Percentiles rank a stretch among this genome's conserved stretches.
These are phyloP conservation scores for Leptopilina syphax DNA, from an alignment of 2,888 invertebrate species.

Conservation along the genomic window DNA sequence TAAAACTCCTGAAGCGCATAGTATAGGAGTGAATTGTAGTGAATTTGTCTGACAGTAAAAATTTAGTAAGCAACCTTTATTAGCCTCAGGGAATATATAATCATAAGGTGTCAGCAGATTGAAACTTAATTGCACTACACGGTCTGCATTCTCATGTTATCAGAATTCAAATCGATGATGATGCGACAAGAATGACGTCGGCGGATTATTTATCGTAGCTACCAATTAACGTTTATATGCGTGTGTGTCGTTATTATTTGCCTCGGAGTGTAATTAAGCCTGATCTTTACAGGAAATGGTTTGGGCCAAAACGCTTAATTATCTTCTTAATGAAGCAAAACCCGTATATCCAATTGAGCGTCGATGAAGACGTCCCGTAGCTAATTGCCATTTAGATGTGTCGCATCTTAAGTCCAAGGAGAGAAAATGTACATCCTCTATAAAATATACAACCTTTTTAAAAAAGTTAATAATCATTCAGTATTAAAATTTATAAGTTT, in stretches of 20 bases:
- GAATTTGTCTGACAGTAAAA: background rate
- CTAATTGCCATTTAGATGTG: constrained; percentile 62
- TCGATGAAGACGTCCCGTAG: constrained; percentile 67
- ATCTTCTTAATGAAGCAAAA: constrained; percentile 42
- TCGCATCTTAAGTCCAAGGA: constrained; percentile 1
- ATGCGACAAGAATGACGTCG: constrained; percentile 40
- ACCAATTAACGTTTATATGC: constrained; percentile 42
- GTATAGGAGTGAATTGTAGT: background rate
- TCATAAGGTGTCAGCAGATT: constrained; percentile 45
- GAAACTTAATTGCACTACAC: constrained; percentile 43
- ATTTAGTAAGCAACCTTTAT: constrained; percentile 12
- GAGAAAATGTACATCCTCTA: background rate
- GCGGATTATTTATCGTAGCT: constrained; percentile 45
- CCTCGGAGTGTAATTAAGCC: constrained; percentile 43
- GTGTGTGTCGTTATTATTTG: constrained; percentile 43
- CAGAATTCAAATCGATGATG: constrained; percentile 41
- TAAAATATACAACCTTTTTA: too few relatives aligned
- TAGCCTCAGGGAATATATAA: constrained; percentile 7
- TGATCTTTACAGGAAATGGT: constrained; percentile 36
- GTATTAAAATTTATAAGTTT: too few relatives aligned
- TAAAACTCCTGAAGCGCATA: background rate
- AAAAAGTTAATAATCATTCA: too few relatives aligned
- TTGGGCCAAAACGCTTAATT: constrained; percentile 41
- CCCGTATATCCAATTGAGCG: constrained; percentile 55
- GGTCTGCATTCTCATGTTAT: constrained; percentile 52